Evolutionary conservation across 1,140 invertebrate genomes (phyloP), one percentile per base, ranked within the genome.

Genomic region (Meloidogyne hapla): DNA sequence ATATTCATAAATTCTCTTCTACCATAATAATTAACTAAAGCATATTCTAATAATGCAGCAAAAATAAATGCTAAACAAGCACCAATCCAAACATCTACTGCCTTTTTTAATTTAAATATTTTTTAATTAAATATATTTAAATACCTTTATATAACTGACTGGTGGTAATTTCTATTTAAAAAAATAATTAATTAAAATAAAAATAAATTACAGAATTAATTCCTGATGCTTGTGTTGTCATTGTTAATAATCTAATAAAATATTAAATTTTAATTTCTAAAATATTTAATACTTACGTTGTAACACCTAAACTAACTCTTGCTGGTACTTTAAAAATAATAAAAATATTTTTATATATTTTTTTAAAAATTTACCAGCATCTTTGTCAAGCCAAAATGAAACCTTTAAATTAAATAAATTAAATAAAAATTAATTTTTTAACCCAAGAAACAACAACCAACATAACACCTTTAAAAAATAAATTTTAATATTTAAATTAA

Each of bases 21-120:
- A 74, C 94, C 96, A 38, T 94, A 94, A 88, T 97, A 97, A 89
- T 97, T 97, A 72, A 97, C 95, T 66, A 97, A 90, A 33, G 95
- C 95, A 87, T 96, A 97, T 89, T 97, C 95, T 64, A 97, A 90
- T 77, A 97, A 89, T n/a, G 95, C 94, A 33, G 94, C 94, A 88
- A 97, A 97, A 21, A 97, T 94, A 88, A 97, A 97, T 23, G 94
- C 96, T 61, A 86, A 63, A 88, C 95, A 97, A 18, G 96, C 94
- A 42, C 95, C 95, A 65, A 94, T 97, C 95, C 95, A 97, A 61
- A 96, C 94, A 88, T 97, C 95, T 80, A 97, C 95, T 76, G 95
- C 88, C 81, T 83, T 18, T 61, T 15, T n/a, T n/a, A 25, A n/a
- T 25, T 42, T 8, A 33, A 33, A 33, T 6, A 33, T 33, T 33